Conservation (phyloP, 2,888 invertebrate species). For the Cantharis flavilabris region DNA sequence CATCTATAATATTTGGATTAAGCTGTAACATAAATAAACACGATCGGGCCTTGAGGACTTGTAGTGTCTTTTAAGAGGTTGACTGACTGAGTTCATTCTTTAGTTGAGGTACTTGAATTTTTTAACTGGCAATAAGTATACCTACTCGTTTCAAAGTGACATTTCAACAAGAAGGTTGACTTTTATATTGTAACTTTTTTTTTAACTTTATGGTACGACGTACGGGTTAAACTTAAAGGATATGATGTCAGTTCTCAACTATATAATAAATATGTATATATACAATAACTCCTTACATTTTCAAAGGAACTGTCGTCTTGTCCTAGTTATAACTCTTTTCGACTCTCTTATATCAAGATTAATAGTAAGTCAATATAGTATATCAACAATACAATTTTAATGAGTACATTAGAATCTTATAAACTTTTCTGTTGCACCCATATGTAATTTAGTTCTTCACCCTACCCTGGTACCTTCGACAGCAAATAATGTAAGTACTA, state of each 20-base stretch:
- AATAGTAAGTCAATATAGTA: neutral
- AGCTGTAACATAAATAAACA: conserved; percentile 27
- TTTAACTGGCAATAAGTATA: conserved; percentile 30
- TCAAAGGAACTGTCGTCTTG: conserved; percentile 4
- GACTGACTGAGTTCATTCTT: conserved; percentile 18
- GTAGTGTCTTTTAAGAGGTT: conserved; percentile 12
- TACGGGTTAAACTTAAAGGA: conserved; percentile 13
- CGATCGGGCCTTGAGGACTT: conserved; percentile 22
- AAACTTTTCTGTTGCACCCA: neutral
- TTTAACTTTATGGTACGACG: conserved; percentile 17
- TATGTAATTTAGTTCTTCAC: too few relatives aligned
- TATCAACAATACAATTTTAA: neutral
- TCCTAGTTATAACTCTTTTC: conserved; percentile 11
- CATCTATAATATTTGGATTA: conserved; percentile 23
- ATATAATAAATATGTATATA: too few relatives aligned
- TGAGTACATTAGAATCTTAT: neutral
- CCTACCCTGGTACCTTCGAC: too few relatives aligned
- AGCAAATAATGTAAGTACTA: too few relatives aligned
- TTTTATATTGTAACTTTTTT: conserved; percentile 25
- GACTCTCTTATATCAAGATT: conserved; percentile 1
- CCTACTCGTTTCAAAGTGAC: conserved; percentile 25
- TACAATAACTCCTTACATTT: conserved; percentile 27
- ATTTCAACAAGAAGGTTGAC: conserved; percentile 28
- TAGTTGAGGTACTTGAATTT: conserved; percentile 25
- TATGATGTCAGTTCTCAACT: conserved; percentile 8